phyloP scores from a whole-genome alignment of 2,888 invertebrate genomes.

The Rhingia rostrata region DNA sequence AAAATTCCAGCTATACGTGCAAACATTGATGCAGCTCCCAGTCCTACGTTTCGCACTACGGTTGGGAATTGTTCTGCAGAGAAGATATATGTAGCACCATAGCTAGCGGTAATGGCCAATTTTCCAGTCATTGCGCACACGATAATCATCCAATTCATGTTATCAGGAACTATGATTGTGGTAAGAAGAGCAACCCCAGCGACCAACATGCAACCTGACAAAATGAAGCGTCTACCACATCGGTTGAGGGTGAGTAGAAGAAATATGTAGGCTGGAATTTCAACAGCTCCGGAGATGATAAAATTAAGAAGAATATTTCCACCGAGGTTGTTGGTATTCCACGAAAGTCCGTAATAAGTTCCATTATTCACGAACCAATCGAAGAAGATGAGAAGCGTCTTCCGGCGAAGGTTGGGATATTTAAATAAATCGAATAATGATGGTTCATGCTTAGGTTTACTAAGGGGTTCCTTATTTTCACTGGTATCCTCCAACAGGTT shows the following conservation, averaged over 20 bases:
- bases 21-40: slow-evolving; percentile 93
- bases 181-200: slow-evolving; percentile 86
- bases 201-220: slow-evolving; percentile 88
- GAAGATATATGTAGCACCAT: slow-evolving; percentile 89
- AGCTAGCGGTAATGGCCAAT: slow-evolving; percentile 88
- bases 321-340: slow-evolving; percentile 89
- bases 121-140: slow-evolving; percentile 88
- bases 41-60: slow-evolving; percentile 91
- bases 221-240: slow-evolving; percentile 87
- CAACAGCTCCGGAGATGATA: slow-evolving; percentile 89
- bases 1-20: slow-evolving; percentile 89
- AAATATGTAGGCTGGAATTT: slow-evolving; percentile 89
- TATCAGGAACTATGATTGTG: slow-evolving; percentile 85
- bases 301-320: slow-evolving; percentile 90
- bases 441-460: slow-evolving; percentile 79
- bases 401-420: slow-evolving; percentile 86
- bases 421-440: slow-evolving; percentile 86
- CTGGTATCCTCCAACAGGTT: slow-evolving; percentile 83
- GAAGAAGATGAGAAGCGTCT: slow-evolving; percentile 88
- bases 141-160: slow-evolving; percentile 85
- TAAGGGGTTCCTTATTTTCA: slow-evolving; percentile 78
- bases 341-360: slow-evolving; percentile 90
- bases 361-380: slow-evolving; percentile 91
- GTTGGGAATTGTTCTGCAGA: slow-evolving; percentile 91
- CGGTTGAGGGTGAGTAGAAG: slow-evolving; percentile 87